Conservation (phyloP, 2,797 vertebrate species). For the Tragelaphus oryx region DNA sequence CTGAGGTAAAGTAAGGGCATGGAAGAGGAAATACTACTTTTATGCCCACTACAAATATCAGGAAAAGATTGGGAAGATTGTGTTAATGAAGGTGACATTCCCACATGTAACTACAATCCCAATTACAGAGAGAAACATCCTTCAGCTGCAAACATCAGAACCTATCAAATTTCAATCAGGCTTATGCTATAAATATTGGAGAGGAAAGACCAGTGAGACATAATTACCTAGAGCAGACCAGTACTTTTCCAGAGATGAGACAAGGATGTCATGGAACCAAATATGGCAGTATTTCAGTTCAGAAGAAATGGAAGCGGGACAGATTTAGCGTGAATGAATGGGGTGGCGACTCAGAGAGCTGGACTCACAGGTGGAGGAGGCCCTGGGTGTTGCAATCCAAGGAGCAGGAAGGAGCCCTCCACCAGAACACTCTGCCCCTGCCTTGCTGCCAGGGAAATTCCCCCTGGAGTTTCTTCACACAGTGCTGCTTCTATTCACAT, state of each 20-base stretch:
- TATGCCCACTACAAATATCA: background rate
- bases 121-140: background rate
- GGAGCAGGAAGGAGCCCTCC: background rate
- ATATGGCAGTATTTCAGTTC: background rate
- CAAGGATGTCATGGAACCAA: background rate
- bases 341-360: background rate
- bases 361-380: background rate
- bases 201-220: background rate
- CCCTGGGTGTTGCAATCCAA: background rate
- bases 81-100: background rate
- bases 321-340: background rate
- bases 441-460: conserved; percentile 37
- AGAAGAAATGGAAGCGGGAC: background rate
- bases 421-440: background rate
- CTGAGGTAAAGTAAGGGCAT: conserved; percentile 33
- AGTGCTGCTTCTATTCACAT: background rate
- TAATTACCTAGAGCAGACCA: background rate
- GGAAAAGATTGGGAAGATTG: background rate
- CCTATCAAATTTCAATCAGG: background rate
- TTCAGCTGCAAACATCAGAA: background rate
- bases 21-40: conserved; percentile 30
- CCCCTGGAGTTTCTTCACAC: background rate
- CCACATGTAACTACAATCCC: background rate
- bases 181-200: background rate
- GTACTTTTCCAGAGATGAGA: background rate